These are phyloP conservation scores for Drosophila diplacantha DNA, from an alignment of 2,888 invertebrate genomes.

Conservation along the genomic window DNA sequence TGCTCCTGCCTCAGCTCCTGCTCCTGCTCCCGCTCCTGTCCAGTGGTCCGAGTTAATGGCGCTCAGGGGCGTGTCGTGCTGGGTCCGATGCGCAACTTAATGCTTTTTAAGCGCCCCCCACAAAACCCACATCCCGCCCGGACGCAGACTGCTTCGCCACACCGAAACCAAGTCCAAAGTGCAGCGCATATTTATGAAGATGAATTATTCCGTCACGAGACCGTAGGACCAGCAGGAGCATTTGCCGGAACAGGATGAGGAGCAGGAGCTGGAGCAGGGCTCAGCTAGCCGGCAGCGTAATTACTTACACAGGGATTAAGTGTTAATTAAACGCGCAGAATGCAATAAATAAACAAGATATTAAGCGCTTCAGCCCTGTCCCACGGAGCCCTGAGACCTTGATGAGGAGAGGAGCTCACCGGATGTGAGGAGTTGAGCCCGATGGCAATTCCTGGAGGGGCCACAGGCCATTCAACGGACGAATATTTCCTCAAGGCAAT, in stretches of 20 bases:
- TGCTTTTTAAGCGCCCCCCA: constrained; percentile 72
- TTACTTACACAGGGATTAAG: constrained; percentile 73
- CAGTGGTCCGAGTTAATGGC: constrained; percentile 56
- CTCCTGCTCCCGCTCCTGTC: constrained; percentile 5
- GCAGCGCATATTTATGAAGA: constrained; percentile 75
- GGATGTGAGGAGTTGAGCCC: constrained; percentile 6
- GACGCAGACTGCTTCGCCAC: not conserved
- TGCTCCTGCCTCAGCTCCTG: not conserved
- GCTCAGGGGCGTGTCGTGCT: constrained; percentile 55
- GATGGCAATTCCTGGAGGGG: not conserved
- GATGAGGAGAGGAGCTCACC: constrained; percentile 3
- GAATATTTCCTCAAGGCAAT: not conserved
- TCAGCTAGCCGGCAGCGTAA: constrained; percentile 42
- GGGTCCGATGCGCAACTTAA: constrained; percentile 62
- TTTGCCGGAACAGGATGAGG: constrained; percentile 5
- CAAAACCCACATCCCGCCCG: constrained; percentile 40
- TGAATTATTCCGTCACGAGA: constrained; percentile 63
- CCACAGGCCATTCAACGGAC: not conserved
- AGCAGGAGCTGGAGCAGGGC: constrained; percentile 9
- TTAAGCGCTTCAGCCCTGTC: constrained; percentile 66
- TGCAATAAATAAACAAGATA: constrained; percentile 79
- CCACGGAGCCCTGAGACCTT: not conserved
- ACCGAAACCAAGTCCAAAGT: constrained; percentile 50
- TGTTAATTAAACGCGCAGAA: constrained; percentile 79
- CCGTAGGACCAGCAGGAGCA: constrained; percentile 13